Percentiles rank a stretch among this genome's conserved stretches.
phyloP scores from a whole-genome alignment of 2,888 invertebrate genomes.

The Stenolophus ochropezus region DNA sequence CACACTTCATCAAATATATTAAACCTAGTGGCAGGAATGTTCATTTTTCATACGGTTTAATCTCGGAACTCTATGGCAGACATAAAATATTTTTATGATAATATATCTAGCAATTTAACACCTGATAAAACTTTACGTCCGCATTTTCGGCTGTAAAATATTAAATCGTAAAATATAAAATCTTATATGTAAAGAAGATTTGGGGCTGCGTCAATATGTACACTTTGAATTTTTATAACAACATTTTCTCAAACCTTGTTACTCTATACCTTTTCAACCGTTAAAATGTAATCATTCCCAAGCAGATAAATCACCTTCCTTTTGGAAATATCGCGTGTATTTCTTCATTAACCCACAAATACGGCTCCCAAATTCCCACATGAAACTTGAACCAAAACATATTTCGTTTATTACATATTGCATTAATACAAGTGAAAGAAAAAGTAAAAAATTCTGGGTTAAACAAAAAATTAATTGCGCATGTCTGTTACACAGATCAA shows the following conservation, averaged over 20 bases:
- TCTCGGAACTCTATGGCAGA: slow-evolving; percentile 45
- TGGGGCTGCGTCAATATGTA: slow-evolving; percentile 38
- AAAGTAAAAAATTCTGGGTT: too few relatives aligned
- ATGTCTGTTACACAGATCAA: too few relatives aligned
- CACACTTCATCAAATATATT: slow-evolving; percentile 56
- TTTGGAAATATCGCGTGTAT: background rate
- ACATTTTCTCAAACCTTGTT: slow-evolving; percentile 41
- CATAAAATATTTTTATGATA: slow-evolving; percentile 60
- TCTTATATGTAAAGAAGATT: slow-evolving; percentile 44
- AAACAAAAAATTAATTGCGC: too few relatives aligned
- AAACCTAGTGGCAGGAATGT: slow-evolving; percentile 43
- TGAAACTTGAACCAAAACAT: too few relatives aligned
- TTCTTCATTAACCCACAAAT: background rate
- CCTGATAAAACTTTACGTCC: slow-evolving; percentile 46
- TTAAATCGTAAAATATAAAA: slow-evolving; percentile 51
- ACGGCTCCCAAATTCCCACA: too few relatives aligned
- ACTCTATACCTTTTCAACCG: slow-evolving; percentile 14
- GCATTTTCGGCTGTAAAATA: slow-evolving; percentile 51
- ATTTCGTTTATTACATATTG: too few relatives aligned
- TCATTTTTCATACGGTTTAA: slow-evolving; percentile 57
- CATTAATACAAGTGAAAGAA: too few relatives aligned
- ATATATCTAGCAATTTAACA: slow-evolving; percentile 57
- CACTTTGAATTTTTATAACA: slow-evolving; percentile 48
- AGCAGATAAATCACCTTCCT: background rate
- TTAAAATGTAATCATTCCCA: background rate